Conservation (phyloP, 2,888 invertebrate genomes). For the Scaeva pyrastri region DNA sequence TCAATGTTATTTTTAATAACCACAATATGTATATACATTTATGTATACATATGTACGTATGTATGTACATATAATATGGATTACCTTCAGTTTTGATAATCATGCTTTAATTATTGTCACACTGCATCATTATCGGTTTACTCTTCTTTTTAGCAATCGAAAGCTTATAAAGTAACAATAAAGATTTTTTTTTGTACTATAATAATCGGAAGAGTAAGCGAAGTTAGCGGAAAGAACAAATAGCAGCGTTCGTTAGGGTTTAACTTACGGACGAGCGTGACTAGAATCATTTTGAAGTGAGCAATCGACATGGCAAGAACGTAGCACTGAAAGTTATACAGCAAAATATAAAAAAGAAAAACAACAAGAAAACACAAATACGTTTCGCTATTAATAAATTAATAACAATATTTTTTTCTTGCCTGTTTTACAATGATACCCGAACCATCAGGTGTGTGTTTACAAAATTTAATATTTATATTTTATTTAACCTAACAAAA, state of each 20-base stretch:
- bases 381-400: not conserved
- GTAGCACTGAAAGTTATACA: slow-evolving; percentile 29
- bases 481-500: not conserved
- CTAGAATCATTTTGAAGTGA: slow-evolving; percentile 54
- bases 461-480: not conserved
- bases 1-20: not conserved
- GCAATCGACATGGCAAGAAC: slow-evolving; percentile 66
- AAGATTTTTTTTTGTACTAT: not conserved
- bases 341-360: not conserved
- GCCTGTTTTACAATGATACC: slow-evolving; percentile 39
- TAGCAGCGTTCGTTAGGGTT: slow-evolving; percentile 52
- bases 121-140: slow-evolving; percentile 43
- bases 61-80: no score
- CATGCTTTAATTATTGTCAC: slow-evolving; percentile 27
- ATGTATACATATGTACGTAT: no score
- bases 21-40: not conserved
- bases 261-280: slow-evolving; percentile 43
- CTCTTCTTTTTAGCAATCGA: slow-evolving; percentile 17
- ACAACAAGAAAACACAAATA: slow-evolving; percentile 5
- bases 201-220: not conserved
- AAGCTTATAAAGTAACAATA: slow-evolving; percentile 2
- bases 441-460: slow-evolving; percentile 63
- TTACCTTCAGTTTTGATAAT: slow-evolving; percentile 20
- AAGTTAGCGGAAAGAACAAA: not conserved
- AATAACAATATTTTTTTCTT: slow-evolving; percentile 8